These are phyloP conservation scores for Microplitis demolitor DNA, from an alignment of 1,140 invertebrate species.

Conservation along the genomic window DNA sequence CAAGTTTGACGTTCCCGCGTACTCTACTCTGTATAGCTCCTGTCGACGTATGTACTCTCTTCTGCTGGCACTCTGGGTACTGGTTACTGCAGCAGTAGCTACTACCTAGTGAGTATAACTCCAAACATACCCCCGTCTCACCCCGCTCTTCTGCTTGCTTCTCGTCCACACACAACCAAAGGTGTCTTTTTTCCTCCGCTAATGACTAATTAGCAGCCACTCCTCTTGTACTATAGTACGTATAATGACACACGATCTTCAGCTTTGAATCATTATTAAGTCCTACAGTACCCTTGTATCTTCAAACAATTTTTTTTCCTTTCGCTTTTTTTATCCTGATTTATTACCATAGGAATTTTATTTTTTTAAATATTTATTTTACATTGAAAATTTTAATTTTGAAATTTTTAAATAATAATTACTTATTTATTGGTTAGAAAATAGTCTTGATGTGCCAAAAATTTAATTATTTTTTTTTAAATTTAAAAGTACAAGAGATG, in stretches of 20 bases:
- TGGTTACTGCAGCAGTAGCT: too few species aligned
- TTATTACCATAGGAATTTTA: too few species aligned
- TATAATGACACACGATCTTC: constrained; percentile 52
- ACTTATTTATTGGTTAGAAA: too few species aligned
- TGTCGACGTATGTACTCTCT: background rate
- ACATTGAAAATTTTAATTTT: too few species aligned
- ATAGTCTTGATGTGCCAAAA: too few species aligned
- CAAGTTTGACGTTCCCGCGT: constrained; percentile 47
- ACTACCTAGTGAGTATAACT: background rate
- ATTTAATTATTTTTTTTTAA: too few species aligned
- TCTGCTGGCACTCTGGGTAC: background rate
- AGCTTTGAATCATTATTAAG: background rate
- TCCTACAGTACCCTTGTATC: background rate
- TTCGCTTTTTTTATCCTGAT: too few species aligned
- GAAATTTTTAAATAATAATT: too few species aligned
- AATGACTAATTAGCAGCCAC: constrained; percentile 63
- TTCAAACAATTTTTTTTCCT: constrained; percentile 10
- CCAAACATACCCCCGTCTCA: background rate
- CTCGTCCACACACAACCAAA: constrained; percentile 14
- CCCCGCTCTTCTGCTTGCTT: constrained; percentile 1
- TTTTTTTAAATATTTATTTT: too few species aligned
- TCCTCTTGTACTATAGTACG: constrained; percentile 40
- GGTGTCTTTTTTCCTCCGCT: constrained; percentile 60
- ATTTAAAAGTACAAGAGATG: too few species aligned
- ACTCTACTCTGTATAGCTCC: constrained; percentile 18